Evolutionary conservation across 2,797 vertebrate species (phyloP).

Genomic region (Cirrhinus mrigala): DNA sequence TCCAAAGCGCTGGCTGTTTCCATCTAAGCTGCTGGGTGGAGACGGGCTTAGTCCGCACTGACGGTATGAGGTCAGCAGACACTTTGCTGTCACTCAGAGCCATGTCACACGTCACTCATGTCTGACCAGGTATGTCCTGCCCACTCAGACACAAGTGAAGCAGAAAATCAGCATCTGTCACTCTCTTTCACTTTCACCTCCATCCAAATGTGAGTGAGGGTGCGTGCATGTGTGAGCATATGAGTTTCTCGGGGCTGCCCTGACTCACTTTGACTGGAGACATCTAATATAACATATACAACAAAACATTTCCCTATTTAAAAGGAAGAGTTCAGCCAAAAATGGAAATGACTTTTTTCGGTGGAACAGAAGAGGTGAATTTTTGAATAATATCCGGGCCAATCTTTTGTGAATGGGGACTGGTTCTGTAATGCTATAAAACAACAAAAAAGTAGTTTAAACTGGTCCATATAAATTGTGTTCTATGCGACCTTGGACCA

Average conservation of each 20-base stretch:
- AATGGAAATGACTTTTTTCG: neutral
- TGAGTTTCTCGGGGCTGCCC: slow-evolving; percentile 4
- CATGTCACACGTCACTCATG: slow-evolving; percentile 46
- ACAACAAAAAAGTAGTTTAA: neutral
- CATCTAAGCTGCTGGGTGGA: slow-evolving; percentile 41
- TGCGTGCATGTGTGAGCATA: slow-evolving; percentile 19
- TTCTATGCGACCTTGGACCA: neutral
- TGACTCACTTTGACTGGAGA: slow-evolving; percentile 23
- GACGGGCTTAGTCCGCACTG: slow-evolving; percentile 26
- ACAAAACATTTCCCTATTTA: neutral
- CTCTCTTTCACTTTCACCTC: slow-evolving; percentile 51
- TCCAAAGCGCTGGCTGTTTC: slow-evolving; percentile 37
- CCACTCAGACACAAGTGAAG: slow-evolving; percentile 46
- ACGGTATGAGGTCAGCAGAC: slow-evolving; percentile 49
- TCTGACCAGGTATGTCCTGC: slow-evolving; percentile 49
- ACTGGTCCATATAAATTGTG: neutral
- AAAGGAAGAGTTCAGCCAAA: neutral
- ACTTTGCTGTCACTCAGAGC: slow-evolving; percentile 45
- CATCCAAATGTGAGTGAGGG: slow-evolving; percentile 30
- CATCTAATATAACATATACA: neutral
- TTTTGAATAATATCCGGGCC: neutral
- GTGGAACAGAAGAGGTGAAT: neutral
- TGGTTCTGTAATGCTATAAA: neutral
- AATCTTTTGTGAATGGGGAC: neutral
- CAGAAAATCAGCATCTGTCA: slow-evolving; percentile 54